Percentiles rank a stretch among this genome's conserved stretches.
phyloP scores from a whole-genome alignment of 2,113 vertebrate species.

The Bungarus multicinctus region DNA sequence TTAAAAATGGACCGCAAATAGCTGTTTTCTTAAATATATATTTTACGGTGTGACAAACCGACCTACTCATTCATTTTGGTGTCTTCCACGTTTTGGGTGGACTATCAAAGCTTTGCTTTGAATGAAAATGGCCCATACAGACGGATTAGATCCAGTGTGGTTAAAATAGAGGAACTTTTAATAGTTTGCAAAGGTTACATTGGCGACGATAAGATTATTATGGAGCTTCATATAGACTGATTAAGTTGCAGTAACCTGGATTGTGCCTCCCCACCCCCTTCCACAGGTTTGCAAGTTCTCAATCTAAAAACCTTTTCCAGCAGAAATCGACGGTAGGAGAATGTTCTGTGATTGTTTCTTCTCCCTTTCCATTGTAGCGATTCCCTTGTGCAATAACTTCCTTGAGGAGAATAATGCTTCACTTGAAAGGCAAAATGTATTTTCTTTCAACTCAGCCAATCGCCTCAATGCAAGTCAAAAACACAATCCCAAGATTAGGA shows the following conservation, averaged over 20 bases:
- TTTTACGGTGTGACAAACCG: background rate
- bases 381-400: background rate
- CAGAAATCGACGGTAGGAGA: background rate
- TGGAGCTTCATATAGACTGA: background rate
- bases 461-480: background rate
- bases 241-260: background rate
- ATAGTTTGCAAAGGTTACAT: background rate
- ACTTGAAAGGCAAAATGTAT: background rate
- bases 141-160: background rate
- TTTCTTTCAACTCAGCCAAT: background rate
- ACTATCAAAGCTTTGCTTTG: background rate
- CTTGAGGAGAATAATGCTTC: background rate
- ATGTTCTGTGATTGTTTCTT: background rate
- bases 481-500: background rate
- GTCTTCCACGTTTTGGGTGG: background rate
- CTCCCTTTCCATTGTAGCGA: background rate
- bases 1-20: background rate
- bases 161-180: background rate
- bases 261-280: background rate
- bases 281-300: background rate
- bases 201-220: background rate
- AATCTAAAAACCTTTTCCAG: background rate
- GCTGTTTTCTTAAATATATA: background rate
- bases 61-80: background rate
- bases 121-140: background rate